Percentiles rank a stretch among this genome's conserved stretches.
Conservation (phyloP, 2,888 invertebrate species). For the Lithophane leautieri region DNA sequence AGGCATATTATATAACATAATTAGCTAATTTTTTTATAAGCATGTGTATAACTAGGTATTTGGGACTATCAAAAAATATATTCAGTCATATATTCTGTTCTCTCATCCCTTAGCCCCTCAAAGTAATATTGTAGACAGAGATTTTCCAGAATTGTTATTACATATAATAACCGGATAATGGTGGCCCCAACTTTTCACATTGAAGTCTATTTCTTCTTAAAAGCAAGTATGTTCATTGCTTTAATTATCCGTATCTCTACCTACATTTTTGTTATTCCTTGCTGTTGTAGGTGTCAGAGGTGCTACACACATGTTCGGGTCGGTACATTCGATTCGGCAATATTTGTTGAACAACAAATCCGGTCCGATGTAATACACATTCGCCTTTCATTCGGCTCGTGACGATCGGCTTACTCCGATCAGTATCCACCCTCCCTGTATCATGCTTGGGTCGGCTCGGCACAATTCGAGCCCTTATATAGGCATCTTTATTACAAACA, state of each 20-base stretch:
- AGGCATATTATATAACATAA: too few species aligned
- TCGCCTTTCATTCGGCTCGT: not conserved
- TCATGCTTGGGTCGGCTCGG: not conserved
- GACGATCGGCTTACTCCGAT: not conserved
- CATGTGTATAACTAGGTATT: too few species aligned
- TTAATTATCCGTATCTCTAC: conserved; percentile 26
- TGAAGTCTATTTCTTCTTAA: conserved; percentile 32
- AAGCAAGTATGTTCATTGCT: conserved; percentile 23
- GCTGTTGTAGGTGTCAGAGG: not conserved
- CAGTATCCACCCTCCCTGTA: not conserved
- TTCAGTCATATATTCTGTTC: not conserved
- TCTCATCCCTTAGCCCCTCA: conserved; percentile 34
- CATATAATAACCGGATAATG: conserved; percentile 59
- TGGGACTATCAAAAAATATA: not conserved
- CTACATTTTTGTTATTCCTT: not conserved
- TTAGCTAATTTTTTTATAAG: too few species aligned
- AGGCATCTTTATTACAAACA: not conserved
- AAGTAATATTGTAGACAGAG: conserved; percentile 39
- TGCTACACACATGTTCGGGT: not conserved
- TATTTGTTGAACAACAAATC: not conserved
- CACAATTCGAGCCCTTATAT: not conserved
- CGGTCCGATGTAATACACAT: not conserved
- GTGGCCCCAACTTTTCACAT: conserved; percentile 53
- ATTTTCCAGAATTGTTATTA: conserved; percentile 64
- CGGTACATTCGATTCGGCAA: too few species aligned